A percentile compares a stretch with the other conserved stretches of the same genome.
Conservation (phyloP, 2,888 invertebrate species). For the Cheilosia soror region DNA sequence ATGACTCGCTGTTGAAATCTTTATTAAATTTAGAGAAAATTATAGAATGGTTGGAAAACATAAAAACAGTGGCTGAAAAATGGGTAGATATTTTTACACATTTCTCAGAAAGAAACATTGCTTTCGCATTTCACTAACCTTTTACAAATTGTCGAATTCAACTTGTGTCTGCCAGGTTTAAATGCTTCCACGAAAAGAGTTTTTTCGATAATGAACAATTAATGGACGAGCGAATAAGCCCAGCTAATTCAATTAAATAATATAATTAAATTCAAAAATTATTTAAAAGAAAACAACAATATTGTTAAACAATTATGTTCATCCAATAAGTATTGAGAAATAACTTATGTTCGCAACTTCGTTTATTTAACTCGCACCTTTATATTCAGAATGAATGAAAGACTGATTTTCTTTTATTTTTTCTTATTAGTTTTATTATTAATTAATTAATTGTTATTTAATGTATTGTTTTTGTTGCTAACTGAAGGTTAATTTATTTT, state of each 20-base stretch:
- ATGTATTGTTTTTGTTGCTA: too few relatives aligned
- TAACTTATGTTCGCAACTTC: not conserved
- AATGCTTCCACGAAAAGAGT: constrained; percentile 51
- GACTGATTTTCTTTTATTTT: too few relatives aligned
- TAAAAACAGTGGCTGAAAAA: constrained; percentile 9
- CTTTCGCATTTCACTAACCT: constrained; percentile 33
- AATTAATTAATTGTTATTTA: too few relatives aligned
- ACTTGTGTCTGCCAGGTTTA: constrained; percentile 49
- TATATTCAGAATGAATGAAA: too few relatives aligned
- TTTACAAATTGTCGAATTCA: constrained; percentile 60
- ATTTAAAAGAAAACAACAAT: constrained; percentile 33
- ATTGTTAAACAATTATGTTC: constrained; percentile 35
- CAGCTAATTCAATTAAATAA: constrained; percentile 49
- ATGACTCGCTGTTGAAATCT: constrained; percentile 6
- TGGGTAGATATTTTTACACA: constrained; percentile 15
- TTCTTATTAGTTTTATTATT: too few relatives aligned
- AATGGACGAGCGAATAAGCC: constrained; percentile 50
- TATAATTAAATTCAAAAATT: constrained; percentile 41
- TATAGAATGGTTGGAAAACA: constrained; percentile 4
- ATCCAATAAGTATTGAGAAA: constrained; percentile 28
- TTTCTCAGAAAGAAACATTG: constrained; percentile 24
- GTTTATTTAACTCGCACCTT: too few relatives aligned
- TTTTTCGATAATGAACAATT: constrained; percentile 57
- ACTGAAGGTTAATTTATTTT: too few relatives aligned
- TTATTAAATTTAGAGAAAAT: constrained; percentile 20